These are phyloP conservation scores for Smittia aterrima DNA, from an alignment of 2,888 invertebrate genomes.

Conservation along the genomic window DNA sequence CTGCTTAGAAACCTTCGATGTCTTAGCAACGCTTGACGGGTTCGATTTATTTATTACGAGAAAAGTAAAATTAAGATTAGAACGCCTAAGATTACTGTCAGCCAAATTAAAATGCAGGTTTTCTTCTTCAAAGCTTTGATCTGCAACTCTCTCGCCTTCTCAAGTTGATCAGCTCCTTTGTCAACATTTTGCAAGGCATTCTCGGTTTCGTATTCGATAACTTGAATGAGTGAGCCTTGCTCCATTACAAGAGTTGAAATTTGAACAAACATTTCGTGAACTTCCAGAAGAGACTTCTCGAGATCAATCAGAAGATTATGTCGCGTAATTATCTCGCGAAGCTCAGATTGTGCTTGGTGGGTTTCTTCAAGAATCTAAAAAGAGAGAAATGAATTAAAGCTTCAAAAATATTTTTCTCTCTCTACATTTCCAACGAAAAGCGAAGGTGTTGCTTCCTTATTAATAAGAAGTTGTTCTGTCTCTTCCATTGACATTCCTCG, in stretches of 20 bases:
- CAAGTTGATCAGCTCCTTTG: conserved; percentile 50
- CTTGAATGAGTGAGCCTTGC: conserved; percentile 52
- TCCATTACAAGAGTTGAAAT: conserved; percentile 53
- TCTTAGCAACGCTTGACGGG: too few relatives aligned
- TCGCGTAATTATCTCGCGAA: conserved; percentile 52
- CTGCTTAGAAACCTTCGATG: too few relatives aligned
- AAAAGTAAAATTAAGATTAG: conserved; percentile 2
- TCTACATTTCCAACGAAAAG: conserved; percentile 54
- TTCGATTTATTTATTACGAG: not conserved
- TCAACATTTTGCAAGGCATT: conserved; percentile 51
- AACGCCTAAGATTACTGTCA: conserved; percentile 42
- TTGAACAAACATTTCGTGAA: conserved; percentile 52
- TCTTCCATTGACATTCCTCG: conserved; percentile 53
- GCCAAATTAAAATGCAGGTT: conserved; percentile 44
- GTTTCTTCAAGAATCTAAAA: conserved; percentile 53
- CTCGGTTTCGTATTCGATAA: conserved; percentile 53
- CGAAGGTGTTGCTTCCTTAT: conserved; percentile 52
- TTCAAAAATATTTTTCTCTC: not conserved
- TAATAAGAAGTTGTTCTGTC: conserved; percentile 52
- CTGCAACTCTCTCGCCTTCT: conserved; percentile 45
- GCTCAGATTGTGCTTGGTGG: conserved; percentile 51
- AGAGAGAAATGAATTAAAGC: conserved; percentile 38
- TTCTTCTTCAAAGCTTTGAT: conserved; percentile 46
- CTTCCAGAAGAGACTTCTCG: conserved; percentile 53
- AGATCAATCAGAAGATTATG: conserved; percentile 52